A percentile compares a stretch with the other conserved stretches of the same genome.
These are phyloP conservation scores for Odobenus rosmarus DNA, from an alignment of 2,113 vertebrate species.

Conservation along the genomic window DNA sequence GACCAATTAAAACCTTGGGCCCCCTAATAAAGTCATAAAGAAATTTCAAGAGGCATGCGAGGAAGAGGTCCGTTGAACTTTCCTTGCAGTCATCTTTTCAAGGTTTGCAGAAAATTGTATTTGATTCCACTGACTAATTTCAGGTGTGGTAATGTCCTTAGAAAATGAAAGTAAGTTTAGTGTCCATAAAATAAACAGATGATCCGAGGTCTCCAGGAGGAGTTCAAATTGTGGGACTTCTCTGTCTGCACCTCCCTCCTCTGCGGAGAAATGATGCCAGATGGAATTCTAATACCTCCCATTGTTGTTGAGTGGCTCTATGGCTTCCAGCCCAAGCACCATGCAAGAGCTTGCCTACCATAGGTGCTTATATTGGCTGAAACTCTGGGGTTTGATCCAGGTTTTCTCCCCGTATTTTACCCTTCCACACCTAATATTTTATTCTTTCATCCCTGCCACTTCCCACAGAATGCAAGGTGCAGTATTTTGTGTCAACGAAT, in stretches of 20 bases:
- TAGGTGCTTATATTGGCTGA: neutral
- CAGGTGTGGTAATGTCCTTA: neutral
- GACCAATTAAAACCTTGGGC: neutral
- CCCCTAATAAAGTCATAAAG: neutral
- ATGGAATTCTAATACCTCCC: conserved; percentile 65
- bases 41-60: neutral
- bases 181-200: neutral
- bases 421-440: conserved; percentile 23
- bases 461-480: neutral
- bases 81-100: neutral
- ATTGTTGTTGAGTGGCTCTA: conserved; percentile 46
- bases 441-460: neutral
- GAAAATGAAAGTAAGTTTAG: conserved; percentile 73
- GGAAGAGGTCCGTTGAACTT: conserved; percentile 15
- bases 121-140: neutral
- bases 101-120: neutral
- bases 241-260: conserved; percentile 48
- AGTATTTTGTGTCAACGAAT: conserved; percentile 36
- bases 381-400: neutral
- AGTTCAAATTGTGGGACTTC: conserved; percentile 56
- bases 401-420: conserved; percentile 25
- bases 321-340: conserved; percentile 40
- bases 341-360: conserved; percentile 5
- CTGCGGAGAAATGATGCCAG: conserved; percentile 61
- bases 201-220: conserved; percentile 45